Percentiles rank a stretch among this genome's conserved stretches.
phyloP scores from a whole-genome alignment of 2,113 vertebrate genomes.

The Acrocephalus kingi region DNA sequence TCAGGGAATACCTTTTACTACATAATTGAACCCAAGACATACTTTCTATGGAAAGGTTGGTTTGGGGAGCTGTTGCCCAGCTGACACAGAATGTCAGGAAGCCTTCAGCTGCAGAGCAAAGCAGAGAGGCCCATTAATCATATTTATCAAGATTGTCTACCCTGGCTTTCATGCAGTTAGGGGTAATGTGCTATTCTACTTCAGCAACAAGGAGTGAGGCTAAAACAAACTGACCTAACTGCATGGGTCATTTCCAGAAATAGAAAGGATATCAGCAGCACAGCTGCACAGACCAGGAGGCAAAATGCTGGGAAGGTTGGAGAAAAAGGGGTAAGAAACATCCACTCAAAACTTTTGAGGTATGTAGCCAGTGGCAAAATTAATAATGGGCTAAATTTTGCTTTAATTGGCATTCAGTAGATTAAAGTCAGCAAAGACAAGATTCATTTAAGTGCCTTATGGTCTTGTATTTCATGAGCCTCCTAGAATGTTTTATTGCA shows the following conservation, averaged over 20 bases:
- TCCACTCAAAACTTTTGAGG: constrained; percentile 1
- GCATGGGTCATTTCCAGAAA: constrained; percentile 62
- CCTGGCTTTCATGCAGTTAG: constrained; percentile 18
- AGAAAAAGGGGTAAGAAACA: background rate
- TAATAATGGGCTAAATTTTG: constrained; percentile 3
- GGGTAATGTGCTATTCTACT: constrained; percentile 52
- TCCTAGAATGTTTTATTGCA: background rate
- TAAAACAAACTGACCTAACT: constrained; percentile 65
- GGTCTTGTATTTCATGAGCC: background rate
- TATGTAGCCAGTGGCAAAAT: constrained; percentile 25
- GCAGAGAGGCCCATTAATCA: constrained; percentile 61
- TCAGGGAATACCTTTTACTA: background rate
- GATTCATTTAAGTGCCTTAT: background rate
- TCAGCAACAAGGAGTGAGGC: constrained; percentile 36
- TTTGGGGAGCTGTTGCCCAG: background rate
- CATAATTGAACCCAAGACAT: background rate
- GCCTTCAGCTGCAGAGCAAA: constrained; percentile 35
- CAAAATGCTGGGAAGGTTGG: background rate
- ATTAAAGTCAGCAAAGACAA: constrained; percentile 12
- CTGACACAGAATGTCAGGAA: constrained; percentile 14
- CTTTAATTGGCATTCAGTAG: background rate
- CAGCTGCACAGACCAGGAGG: constrained; percentile 51
- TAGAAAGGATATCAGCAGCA: constrained; percentile 8
- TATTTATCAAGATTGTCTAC: constrained; percentile 46
- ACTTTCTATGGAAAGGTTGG: background rate